Evolutionary conservation across 2,888 invertebrate species (phyloP).

Genomic region (Byasa hedistus): DNA sequence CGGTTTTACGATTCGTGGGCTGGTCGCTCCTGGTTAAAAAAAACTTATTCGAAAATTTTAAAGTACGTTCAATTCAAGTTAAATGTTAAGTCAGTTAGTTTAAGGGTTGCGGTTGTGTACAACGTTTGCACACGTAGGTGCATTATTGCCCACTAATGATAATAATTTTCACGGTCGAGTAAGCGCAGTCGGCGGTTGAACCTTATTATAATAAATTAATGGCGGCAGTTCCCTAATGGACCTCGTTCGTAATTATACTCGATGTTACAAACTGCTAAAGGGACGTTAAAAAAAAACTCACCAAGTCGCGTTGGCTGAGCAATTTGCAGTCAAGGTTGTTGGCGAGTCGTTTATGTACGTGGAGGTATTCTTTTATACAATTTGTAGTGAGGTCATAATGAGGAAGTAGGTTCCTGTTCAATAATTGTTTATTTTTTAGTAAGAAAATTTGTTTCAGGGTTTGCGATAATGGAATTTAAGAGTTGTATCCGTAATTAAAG

Average conservation of each 20-base stretch:
- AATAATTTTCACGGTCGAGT: slow-evolving; percentile 73
- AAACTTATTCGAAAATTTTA: not conserved
- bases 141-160: slow-evolving; percentile 63
- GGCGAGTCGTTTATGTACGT: slow-evolving; percentile 2
- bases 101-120: slow-evolving; percentile 27
- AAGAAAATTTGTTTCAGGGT: not conserved
- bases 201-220: slow-evolving; percentile 77
- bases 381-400: slow-evolving; percentile 1
- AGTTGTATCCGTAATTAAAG: not conserved
- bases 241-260: slow-evolving; percentile 62
- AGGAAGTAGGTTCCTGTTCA: slow-evolving; percentile 6
- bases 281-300: slow-evolving; percentile 53
- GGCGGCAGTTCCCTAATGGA: slow-evolving; percentile 65
- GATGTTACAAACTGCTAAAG: slow-evolving; percentile 63
- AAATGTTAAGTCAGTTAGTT: slow-evolving; percentile 3
- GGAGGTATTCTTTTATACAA: not conserved
- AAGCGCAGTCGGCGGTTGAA: slow-evolving; percentile 68
- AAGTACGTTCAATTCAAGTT: slow-evolving; percentile 29
- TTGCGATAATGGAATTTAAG: not conserved
- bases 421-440: not conserved
- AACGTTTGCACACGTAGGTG: slow-evolving; percentile 39
- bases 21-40: too few relatives aligned
- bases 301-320: slow-evolving; percentile 30
- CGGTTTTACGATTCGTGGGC: too few relatives aligned
- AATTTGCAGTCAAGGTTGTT: slow-evolving; percentile 38